Percentiles rank a stretch among this genome's conserved stretches.
These are phyloP conservation scores for Tineola bisselliella DNA, from an alignment of 2,888 invertebrate species.

Conservation along the genomic window DNA sequence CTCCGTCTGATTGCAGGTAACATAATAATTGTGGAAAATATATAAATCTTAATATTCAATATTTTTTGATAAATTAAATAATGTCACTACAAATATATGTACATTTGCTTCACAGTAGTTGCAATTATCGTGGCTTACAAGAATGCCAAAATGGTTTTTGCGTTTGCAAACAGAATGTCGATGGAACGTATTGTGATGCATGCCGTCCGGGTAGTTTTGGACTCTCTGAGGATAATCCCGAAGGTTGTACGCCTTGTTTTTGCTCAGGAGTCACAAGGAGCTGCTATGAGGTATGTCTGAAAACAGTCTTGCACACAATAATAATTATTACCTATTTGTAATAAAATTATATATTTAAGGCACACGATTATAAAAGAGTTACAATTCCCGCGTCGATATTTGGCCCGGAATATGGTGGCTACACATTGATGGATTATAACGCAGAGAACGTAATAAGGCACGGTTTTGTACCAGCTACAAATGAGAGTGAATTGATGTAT, in stretches of 20 bases:
- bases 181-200: conserved; percentile 79
- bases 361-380: conserved; percentile 37
- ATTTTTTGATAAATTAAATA: too few relatives aligned
- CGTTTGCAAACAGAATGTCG: conserved; percentile 79
- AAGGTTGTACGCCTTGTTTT: conserved; percentile 88
- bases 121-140: conserved; percentile 42
- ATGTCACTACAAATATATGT: neutral
- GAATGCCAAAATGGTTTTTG: conserved; percentile 64
- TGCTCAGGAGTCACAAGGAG: conserved; percentile 83
- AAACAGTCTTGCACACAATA: neutral
- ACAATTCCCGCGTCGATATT: conserved; percentile 47
- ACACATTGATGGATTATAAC: conserved; percentile 41
- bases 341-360: conserved; percentile 25
- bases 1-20: conserved; percentile 4
- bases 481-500: conserved; percentile 49
- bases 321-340: neutral
- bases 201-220: conserved; percentile 85
- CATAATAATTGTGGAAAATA: too few relatives aligned
- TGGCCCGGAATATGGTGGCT: conserved; percentile 49
- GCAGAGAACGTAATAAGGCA: conserved; percentile 40
- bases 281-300: conserved; percentile 71
- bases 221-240: conserved; percentile 72
- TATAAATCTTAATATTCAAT: too few relatives aligned
- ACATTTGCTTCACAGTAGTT: conserved; percentile 26
- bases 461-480: conserved; percentile 41